Evolutionary conservation across 2,888 invertebrate species (phyloP), one percentile per base, ranked within the genome.

Genomic region (Trichacis sp.): DNA sequence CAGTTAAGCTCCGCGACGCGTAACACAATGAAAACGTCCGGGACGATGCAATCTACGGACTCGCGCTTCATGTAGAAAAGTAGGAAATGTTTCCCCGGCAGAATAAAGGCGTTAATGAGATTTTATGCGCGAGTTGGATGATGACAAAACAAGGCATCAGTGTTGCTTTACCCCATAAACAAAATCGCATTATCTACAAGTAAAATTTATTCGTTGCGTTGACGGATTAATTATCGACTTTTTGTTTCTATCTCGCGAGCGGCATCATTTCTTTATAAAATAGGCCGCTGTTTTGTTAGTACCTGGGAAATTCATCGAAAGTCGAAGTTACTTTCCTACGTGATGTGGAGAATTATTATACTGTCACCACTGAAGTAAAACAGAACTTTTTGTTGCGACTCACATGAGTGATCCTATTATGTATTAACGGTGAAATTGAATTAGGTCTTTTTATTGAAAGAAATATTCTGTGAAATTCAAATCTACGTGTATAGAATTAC

Each of bases 71-170:
- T 45, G 54, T 46, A 49, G 18, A 33, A 60, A 55, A 40, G 50
- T 38, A 14, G 42, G 15, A n/a, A 46, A 57, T 29, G 36, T 24
- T 43, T n/a, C n/a, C 20, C 30, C 43, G 24, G 52, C 56, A 49
- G 56, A 60, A 19, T 43, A 43, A 53, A 61, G 52, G 54, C 56
- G 53, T 54, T 61, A 61, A 65, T 51, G 57, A 45, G 50, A 54
- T 61, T 65, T 54, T 49, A 33, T 45, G 50, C 15, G 33, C 20
- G 14, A 38, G 9, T 46, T 48, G 47, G 47, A 19, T 51, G 55
- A 64, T 45, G 50, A 52, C 19, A 15, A 48, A 38, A 46, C 55
- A 36, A 33, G 12, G 52, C 38, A 46, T 46, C 19, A 18, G 19
- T 43, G 43, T 43, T 43, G 19, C 43, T 11, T 43, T 43, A 17